phyloP scores from a whole-genome alignment of 2,888 invertebrate genomes.

The Tupiocoris notatus region DNA sequence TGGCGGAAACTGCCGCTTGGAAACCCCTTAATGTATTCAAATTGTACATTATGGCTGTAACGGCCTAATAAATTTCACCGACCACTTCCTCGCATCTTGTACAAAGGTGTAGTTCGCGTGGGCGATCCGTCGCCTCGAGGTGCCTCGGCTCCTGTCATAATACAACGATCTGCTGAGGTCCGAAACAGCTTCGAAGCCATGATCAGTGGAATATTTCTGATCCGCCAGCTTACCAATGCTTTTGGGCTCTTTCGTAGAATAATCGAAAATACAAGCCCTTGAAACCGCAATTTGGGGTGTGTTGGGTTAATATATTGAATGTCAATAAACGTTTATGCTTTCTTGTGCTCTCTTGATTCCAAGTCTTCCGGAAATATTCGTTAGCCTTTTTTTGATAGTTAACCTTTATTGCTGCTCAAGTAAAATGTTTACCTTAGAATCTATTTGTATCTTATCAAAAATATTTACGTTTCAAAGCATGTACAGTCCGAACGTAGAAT shows the following conservation, averaged over 20 bases:
- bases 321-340: too few species aligned
- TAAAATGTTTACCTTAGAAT: too few species aligned
- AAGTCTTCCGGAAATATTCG: too few species aligned
- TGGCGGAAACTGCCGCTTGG: neutral
- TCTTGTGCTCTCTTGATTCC: too few species aligned
- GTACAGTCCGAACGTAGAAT: too few species aligned
- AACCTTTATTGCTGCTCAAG: too few species aligned
- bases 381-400: too few species aligned
- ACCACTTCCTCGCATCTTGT: neutral
- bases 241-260: neutral
- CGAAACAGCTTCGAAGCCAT: neutral
- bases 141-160: neutral
- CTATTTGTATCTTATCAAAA: too few species aligned
- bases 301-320: too few species aligned
- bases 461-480: too few species aligned
- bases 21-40: constrained; percentile 22
- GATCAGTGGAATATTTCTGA: neutral
- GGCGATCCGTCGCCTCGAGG: neutral
- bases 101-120: neutral
- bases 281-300: too few species aligned
- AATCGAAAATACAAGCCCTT: neutral
- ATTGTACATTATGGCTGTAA: constrained; percentile 22
- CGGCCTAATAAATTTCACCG: constrained; percentile 2
- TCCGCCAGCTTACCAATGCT: neutral
- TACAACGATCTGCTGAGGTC: neutral